phyloP scores from a whole-genome alignment of 2,888 invertebrate species.

The Drosophila longiperda region DNA sequence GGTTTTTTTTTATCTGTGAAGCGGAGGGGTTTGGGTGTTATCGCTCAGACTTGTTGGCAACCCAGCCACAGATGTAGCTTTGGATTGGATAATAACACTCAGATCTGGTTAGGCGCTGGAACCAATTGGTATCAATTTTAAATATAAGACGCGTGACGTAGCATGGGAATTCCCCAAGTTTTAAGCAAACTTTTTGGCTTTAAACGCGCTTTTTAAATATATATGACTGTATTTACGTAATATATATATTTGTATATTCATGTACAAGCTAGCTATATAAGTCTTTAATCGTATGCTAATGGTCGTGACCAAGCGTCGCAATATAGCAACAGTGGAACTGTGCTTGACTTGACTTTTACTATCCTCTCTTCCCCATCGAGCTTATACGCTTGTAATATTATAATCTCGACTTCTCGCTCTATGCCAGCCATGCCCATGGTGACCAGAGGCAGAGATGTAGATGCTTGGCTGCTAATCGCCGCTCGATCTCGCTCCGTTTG shows the following conservation, averaged over 20 bases:
- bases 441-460: conserved; percentile 14
- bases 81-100: conserved; percentile 41
- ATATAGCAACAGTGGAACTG: conserved; percentile 54
- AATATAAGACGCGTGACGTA: conserved; percentile 66
- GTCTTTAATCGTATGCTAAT: conserved; percentile 73
- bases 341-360: conserved; percentile 52
- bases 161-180: conserved; percentile 75
- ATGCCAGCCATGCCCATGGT: conserved; percentile 7
- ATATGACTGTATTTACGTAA: neutral
- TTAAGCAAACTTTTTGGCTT: conserved; percentile 59
- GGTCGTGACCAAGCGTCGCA: conserved; percentile 37
- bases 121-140: conserved; percentile 42
- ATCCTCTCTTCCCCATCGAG: conserved; percentile 29
- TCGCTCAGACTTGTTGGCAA: conserved; percentile 61
- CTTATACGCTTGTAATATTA: conserved; percentile 42
- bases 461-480: conserved; percentile 23
- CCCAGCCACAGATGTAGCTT: conserved; percentile 39
- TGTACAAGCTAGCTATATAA: conserved; percentile 28
- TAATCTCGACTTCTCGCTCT: conserved; percentile 51
- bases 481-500: conserved; percentile 55
- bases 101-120: conserved; percentile 30
- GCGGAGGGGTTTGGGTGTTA: conserved; percentile 8
- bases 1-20: conserved; percentile 14
- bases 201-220: conserved; percentile 19
- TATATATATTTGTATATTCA: conserved; percentile 10